phyloP scores from a whole-genome alignment of 2,113 vertebrate genomes.

The Arizona elegans region DNA sequence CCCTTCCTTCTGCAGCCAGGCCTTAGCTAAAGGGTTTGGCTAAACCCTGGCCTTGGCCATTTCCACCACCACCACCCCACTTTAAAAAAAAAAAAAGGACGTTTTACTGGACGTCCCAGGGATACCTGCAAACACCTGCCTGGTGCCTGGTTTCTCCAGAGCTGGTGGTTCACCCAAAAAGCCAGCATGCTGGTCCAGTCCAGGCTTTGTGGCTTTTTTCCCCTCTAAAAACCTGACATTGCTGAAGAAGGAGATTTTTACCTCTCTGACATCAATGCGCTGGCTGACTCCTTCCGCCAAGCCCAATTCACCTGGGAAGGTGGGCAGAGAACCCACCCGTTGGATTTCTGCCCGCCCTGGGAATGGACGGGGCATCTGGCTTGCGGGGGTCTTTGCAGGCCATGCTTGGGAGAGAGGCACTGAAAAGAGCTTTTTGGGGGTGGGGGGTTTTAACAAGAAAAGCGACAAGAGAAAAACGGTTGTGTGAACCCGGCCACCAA shows the following conservation, averaged over 20 bases:
- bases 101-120: not conserved
- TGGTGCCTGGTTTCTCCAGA: not conserved
- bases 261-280: not conserved
- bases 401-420: not conserved
- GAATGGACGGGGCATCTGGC: not conserved
- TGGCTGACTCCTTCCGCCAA: not conserved
- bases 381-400: not conserved
- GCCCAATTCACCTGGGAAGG: not conserved
- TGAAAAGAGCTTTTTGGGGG: not conserved
- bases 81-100: not conserved
- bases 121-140: not conserved
- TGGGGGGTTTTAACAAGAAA: not conserved
- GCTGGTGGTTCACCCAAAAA: not conserved
- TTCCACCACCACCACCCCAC: too few species aligned
- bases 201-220: not conserved
- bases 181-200: not conserved
- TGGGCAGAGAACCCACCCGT: not conserved
- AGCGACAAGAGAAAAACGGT: not conserved
- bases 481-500: not conserved
- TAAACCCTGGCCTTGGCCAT: too few species aligned
- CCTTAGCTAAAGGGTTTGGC: too few species aligned
- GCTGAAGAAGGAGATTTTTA: not conserved
- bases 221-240: not conserved
- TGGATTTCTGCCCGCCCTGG: not conserved
- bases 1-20: too few species aligned